phyloP scores from a whole-genome alignment of 2,113 vertebrate species.

The Ceyx margarethae region DNA sequence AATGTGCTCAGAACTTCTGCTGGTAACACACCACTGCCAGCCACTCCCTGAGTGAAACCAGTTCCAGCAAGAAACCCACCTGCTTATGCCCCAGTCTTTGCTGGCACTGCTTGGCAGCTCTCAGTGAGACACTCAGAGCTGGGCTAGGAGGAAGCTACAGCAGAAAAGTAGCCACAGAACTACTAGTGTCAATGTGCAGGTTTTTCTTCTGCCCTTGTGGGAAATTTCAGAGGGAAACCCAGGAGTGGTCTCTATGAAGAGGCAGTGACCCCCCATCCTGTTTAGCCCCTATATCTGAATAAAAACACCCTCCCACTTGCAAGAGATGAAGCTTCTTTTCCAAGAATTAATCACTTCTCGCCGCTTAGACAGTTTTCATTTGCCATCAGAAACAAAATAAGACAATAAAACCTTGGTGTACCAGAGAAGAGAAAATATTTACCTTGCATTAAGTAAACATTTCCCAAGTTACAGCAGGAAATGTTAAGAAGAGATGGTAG shows the following conservation, averaged over 20 bases:
- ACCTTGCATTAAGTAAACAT: neutral
- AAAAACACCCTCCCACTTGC: neutral
- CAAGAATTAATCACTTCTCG: neutral
- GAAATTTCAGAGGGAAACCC: neutral
- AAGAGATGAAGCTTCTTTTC: neutral
- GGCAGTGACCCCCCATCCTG: neutral
- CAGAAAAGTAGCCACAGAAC: neutral
- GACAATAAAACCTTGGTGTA: neutral
- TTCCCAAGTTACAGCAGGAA: neutral
- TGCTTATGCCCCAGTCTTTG: neutral
- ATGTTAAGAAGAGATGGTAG: neutral
- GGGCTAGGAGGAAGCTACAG: neutral
- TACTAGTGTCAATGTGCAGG: accelerated
- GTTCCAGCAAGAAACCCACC: neutral
- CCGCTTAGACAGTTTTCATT: neutral
- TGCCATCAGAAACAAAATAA: neutral
- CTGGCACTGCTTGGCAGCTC: neutral
- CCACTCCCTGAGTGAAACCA: neutral
- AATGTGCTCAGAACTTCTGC: neutral
- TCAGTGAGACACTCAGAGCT: neutral
- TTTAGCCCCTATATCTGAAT: neutral
- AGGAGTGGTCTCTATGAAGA: neutral
- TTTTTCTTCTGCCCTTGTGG: accelerated
- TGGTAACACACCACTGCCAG: neutral
- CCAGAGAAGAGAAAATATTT: slow-evolving; percentile 23